phyloP scores from a whole-genome alignment of 1,140 invertebrate species.

The Drosophila jambulina region DNA sequence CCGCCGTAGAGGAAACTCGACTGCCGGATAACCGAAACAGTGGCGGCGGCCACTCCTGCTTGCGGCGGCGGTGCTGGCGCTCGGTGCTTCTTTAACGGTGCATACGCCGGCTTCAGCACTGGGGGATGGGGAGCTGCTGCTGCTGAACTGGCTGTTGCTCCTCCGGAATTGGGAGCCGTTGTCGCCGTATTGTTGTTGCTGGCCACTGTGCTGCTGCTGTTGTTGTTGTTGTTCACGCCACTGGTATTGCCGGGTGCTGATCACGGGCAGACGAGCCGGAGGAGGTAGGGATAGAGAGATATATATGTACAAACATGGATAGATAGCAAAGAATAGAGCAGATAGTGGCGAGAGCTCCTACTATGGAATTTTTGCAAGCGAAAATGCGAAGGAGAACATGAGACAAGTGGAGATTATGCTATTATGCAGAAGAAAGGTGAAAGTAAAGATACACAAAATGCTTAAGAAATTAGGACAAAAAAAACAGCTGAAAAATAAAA shows the following conservation, averaged over 20 bases:
- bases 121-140: constrained; percentile 10
- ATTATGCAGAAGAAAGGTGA: constrained; percentile 8
- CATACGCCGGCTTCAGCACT: constrained; percentile 67
- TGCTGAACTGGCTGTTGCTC: constrained; percentile 3
- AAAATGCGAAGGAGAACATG: constrained; percentile 9
- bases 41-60: constrained; percentile 78
- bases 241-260: constrained; percentile 53
- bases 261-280: constrained; percentile 3
- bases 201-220: constrained; percentile 59
- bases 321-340: constrained; percentile 25
- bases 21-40: constrained; percentile 80
- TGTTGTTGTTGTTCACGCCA: constrained; percentile 54
- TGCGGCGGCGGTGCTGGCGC: constrained; percentile 78
- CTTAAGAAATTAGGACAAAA: neutral
- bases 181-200: constrained; percentile 59
- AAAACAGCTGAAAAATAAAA: constrained; percentile 5
- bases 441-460: neutral
- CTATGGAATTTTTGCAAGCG: constrained; percentile 25
- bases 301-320: constrained; percentile 50
- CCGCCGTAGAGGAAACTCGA: constrained; percentile 81
- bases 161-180: constrained; percentile 10
- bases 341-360: constrained; percentile 7
- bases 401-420: constrained; percentile 9
- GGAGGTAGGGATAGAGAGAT: constrained; percentile 28
- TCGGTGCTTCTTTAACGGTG: constrained; percentile 75